Evolutionary conservation across 1,140 invertebrate genomes (phyloP), one percentile per base, ranked within the genome.

Genomic region (Dreissena polymorpha): DNA sequence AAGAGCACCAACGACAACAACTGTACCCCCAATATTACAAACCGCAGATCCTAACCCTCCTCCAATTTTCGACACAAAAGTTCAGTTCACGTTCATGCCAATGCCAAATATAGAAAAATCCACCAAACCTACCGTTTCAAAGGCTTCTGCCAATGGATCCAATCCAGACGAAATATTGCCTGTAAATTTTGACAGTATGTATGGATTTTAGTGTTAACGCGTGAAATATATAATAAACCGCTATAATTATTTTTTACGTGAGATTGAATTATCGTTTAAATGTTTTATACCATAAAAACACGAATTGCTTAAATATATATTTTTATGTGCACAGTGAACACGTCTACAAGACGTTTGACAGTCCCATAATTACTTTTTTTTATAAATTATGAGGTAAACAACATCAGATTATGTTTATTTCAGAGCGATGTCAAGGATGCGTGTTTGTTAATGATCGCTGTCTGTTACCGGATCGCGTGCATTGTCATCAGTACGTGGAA

Each of bases 381-480:
- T n/a, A n/a, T n/a, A n/a, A n/a, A n/a, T n/a, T n/a, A n/a, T n/a
- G n/a, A n/a, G n/a, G n/a, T n/a, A n/a, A n/a, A n/a, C n/a, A n/a
- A n/a, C n/a, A n/a, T n/a, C n/a, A n/a, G n/a, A n/a, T n/a, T 5
- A 14, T 73, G 21, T 68, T 25, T 25, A 27, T 74, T n/a, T 16
- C 67, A 83, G 81, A 68, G 21, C 68, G 64, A 27, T 83, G 81
- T 29, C 10, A 57, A 23, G 73, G 73, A 0, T 83, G 81, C 27
- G 68, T 83, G 29, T 83, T 76, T 64, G 65, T 83, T 23, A 83
- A 83, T 51, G 81, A 76, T 18, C 51, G 73, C n/a, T 83, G 81
- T 69, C 50, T 76, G 14, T 25, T 83, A n/a, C 81, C 81, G 12
- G 65, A 76, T 64, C 64, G 50, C 13, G 57, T 75, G n/a, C 81